phyloP scores from a whole-genome alignment of 2,113 vertebrate genomes.

The Nipponia nippon region DNA sequence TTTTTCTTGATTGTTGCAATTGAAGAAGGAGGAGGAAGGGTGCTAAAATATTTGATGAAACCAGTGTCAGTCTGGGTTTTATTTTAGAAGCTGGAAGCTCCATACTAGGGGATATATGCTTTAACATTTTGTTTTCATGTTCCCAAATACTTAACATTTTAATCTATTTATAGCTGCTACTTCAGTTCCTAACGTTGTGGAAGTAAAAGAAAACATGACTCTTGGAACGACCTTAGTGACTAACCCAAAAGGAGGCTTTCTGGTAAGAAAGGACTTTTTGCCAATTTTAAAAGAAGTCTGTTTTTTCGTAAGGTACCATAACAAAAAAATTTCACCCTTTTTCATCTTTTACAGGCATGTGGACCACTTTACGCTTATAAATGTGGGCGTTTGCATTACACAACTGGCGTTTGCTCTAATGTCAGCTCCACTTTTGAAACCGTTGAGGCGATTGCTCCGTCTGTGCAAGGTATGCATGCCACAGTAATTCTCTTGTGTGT shows the following conservation, averaged over 20 bases:
- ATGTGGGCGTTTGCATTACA: slow-evolving; percentile 90
- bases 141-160: slow-evolving; percentile 50
- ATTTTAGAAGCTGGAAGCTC: slow-evolving; percentile 44
- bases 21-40: slow-evolving; percentile 27
- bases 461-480: slow-evolving; percentile 82
- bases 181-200: slow-evolving; percentile 86
- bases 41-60: slow-evolving; percentile 37
- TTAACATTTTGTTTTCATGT: slow-evolving; percentile 44
- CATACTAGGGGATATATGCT: slow-evolving; percentile 20
- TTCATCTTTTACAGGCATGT: slow-evolving; percentile 82
- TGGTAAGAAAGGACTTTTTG: slow-evolving; percentile 79
- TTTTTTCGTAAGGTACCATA: not conserved
- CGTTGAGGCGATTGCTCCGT: slow-evolving; percentile 83
- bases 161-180: slow-evolving; percentile 77
- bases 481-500: slow-evolving; percentile 10
- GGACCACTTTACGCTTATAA: slow-evolving; percentile 95
- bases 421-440: slow-evolving; percentile 91
- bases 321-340: slow-evolving; percentile 3
- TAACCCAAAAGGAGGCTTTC: slow-evolving; percentile 93
- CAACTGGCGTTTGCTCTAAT: slow-evolving; percentile 92
- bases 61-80: slow-evolving; percentile 22
- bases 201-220: slow-evolving; percentile 99
- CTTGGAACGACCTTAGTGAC: slow-evolving; percentile 94
- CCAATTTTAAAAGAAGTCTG: not conserved
- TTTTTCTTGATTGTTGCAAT: slow-evolving; percentile 21